phyloP scores from a whole-genome alignment of 2,888 invertebrate species.

The Cybosia mesomella region DNA sequence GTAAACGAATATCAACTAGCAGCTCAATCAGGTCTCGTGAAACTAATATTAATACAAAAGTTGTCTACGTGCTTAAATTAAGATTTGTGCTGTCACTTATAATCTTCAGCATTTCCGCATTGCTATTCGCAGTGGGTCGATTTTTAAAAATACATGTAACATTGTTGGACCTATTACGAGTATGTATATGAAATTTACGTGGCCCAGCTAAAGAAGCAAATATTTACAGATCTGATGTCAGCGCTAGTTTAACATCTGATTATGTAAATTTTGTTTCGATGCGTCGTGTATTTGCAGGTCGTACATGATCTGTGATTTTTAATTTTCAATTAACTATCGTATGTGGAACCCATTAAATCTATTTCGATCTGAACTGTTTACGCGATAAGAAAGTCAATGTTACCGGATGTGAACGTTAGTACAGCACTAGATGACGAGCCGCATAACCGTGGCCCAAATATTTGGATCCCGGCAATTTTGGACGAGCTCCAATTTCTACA shows the following conservation, averaged over 20 bases:
- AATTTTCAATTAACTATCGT: constrained; percentile 56
- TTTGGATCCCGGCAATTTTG: constrained; percentile 75
- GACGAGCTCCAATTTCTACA: constrained; percentile 78
- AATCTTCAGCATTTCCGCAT: constrained; percentile 16
- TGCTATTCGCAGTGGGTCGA: constrained; percentile 14
- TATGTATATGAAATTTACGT: constrained; percentile 21
- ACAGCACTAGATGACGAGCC: constrained; percentile 75
- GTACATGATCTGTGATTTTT: constrained; percentile 41
- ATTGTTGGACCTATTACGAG: constrained; percentile 25
- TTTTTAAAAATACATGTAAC: constrained; percentile 24
- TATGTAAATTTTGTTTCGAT: constrained; percentile 18
- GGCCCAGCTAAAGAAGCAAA: constrained; percentile 33
- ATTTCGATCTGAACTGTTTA: constrained; percentile 76
- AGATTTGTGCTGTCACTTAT: constrained; percentile 21
- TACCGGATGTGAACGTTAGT: constrained; percentile 79
- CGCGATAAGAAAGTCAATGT: constrained; percentile 82
- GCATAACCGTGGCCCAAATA: constrained; percentile 83
- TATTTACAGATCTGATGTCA: constrained; percentile 35
- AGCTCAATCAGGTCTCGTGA: constrained; percentile 38
- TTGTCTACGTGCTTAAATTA: constrained; percentile 23
- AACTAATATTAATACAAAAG: constrained; percentile 15
- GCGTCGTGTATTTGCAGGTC: constrained; percentile 19
- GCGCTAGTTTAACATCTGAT: constrained; percentile 12
- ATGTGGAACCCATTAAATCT: constrained; percentile 65
- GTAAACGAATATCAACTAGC: constrained; percentile 47